Evolutionary conservation across 1,140 invertebrate species (phyloP).

Genomic region (Mactra quadrangularis): DNA sequence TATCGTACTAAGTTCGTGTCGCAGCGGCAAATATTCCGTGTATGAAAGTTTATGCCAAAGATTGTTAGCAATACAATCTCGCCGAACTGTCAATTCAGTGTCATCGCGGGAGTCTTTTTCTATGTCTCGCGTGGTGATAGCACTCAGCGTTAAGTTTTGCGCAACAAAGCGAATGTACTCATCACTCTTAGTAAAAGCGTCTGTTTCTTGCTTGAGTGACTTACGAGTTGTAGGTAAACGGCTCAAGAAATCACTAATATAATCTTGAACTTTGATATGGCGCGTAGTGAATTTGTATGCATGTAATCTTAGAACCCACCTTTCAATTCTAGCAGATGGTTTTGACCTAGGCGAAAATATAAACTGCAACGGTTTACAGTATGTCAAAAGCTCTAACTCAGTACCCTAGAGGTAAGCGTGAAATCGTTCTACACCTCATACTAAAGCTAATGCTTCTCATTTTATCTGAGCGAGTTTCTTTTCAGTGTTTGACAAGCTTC

Average conservation of each 20-base stretch:
- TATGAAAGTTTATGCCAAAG: too few species aligned
- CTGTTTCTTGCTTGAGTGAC: too few species aligned
- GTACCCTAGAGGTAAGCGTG: slow-evolving; percentile 80
- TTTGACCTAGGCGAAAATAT: slow-evolving; percentile 59
- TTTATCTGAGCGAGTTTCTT: too few species aligned
- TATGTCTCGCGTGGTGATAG: slow-evolving; percentile 47
- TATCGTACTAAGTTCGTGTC: too few species aligned
- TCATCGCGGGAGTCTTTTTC: slow-evolving; percentile 45
- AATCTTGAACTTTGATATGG: slow-evolving; percentile 10
- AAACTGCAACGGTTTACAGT: slow-evolving; percentile 75
- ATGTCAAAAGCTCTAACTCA: slow-evolving; percentile 70
- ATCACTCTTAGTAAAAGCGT: too few species aligned
- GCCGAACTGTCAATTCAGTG: slow-evolving; percentile 17
- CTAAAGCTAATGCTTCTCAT: too few species aligned
- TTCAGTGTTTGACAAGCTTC: too few species aligned
- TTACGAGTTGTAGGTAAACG: too few species aligned
- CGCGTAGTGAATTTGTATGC: slow-evolving; percentile 33
- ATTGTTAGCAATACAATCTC: slow-evolving; percentile 10
- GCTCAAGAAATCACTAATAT: too few species aligned
- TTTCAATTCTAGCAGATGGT: slow-evolving; percentile 42
- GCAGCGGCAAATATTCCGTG: too few species aligned
- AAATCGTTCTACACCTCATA: slow-evolving; percentile 83
- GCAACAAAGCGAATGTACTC: too few species aligned
- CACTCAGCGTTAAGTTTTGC: too few species aligned
- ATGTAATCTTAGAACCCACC: slow-evolving; percentile 62